Evolutionary conservation across 2,797 vertebrate species (phyloP), one percentile per base, ranked within the genome.

Genomic region (Phaenicophaeus curvirostris): DNA sequence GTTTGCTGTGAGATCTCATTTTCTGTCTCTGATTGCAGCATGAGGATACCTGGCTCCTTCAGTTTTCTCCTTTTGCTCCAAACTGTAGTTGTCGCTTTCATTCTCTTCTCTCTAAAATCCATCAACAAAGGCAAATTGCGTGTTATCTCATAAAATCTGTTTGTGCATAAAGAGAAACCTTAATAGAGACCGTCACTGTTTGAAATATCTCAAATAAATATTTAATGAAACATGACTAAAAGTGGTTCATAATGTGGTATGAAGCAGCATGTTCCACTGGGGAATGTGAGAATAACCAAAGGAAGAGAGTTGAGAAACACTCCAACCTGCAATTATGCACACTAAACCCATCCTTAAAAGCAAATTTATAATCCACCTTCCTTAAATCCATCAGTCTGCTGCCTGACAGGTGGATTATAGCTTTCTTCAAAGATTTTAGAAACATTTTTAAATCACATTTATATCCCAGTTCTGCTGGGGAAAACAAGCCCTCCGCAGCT

Each of bases 121-220:
- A n/a, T 54, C 91, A 72, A 14, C 74, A 86, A 54, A 81, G 37
- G 39, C 48, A 68, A 75, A 69, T 50, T 76, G 37, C 5, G 1
- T 71, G 69, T 84, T 85, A 62, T 46, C 48, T 42, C 62, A 19
- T 91, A 78, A 71, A 66, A 89, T 76, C 53, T 90, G 48, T 89
- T 90, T 90, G 73, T 78, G 90, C 73, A 13, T 65, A 46, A 75
- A 66, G 74, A 94, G 74, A 75, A 92, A 24, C 55, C 79, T 95
- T 81, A 74, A 69, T 83, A 80, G 54, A 87, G 53, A 83, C 68
- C 48, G 2, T 72, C 74, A 41, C 75, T 74, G 58, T 61, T 96
- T 95, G 83, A 85, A 83, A 95, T 94, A 85, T 33, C 42, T 87
- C 63, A 86, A 95, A 93, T 97, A 96, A 96, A 97, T 96, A 93